Evolutionary conservation across 1,140 invertebrate genomes (phyloP).

Genomic region (Laodelphax striatellus): DNA sequence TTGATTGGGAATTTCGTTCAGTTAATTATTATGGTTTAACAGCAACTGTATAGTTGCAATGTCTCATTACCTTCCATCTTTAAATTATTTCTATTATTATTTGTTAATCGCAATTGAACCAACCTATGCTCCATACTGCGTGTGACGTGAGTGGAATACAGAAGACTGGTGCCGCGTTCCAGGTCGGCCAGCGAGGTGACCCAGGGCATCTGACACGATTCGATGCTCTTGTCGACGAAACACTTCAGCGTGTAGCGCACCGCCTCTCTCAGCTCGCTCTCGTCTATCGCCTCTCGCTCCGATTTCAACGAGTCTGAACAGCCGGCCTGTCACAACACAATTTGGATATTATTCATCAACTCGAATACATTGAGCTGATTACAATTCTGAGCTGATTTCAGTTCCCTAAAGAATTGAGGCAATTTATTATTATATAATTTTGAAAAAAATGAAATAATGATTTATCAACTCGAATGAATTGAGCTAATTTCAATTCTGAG

Average conservation of each 20-base stretch:
- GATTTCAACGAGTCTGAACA: background rate
- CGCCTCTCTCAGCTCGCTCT: slow-evolving; percentile 4
- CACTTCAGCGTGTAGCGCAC: slow-evolving; percentile 19
- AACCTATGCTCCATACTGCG: slow-evolving; percentile 29
- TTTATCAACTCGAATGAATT: too few relatives aligned
- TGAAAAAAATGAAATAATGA: too few relatives aligned
- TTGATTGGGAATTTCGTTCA: too few relatives aligned
- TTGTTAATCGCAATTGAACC: too few relatives aligned
- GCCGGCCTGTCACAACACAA: background rate
- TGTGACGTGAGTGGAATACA: slow-evolving; percentile 38
- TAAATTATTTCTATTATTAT: too few relatives aligned
- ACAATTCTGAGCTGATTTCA: too few relatives aligned
- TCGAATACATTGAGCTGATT: background rate
- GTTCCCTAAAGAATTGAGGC: too few relatives aligned
- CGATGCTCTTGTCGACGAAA: slow-evolving; percentile 36
- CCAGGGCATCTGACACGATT: slow-evolving; percentile 31
- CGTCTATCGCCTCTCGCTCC: background rate
- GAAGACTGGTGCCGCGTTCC: slow-evolving; percentile 41
- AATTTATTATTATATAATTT: too few relatives aligned
- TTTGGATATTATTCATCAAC: background rate
- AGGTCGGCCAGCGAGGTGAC: slow-evolving; percentile 36
- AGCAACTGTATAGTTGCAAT: too few relatives aligned
- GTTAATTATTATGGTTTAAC: too few relatives aligned
- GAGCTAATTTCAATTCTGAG: too few relatives aligned
- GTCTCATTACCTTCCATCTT: too few relatives aligned